phyloP scores from a whole-genome alignment of 2,113 vertebrate genomes.

The Gasterosteus nipponicus region DNA sequence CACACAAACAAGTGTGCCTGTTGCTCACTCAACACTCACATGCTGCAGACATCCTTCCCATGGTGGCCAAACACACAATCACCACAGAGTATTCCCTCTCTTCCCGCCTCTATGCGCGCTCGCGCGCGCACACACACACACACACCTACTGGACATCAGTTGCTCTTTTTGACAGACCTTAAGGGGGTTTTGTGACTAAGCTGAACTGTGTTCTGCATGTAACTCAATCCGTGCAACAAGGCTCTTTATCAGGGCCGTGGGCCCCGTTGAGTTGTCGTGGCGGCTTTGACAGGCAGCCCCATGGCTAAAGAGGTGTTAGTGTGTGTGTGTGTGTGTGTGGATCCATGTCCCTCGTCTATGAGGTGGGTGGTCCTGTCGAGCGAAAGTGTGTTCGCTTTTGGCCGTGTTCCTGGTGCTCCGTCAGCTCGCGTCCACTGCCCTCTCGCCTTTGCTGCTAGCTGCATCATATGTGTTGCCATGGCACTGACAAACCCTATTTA shows the following conservation, averaged over 20 bases:
- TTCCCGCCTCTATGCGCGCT: constrained; percentile 3
- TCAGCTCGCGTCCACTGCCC: constrained; percentile 21
- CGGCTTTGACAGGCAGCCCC: constrained; percentile 44
- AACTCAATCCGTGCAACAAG: constrained; percentile 44
- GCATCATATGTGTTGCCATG: constrained; percentile 71
- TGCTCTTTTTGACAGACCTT: constrained; percentile 29
- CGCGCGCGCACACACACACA: constrained; percentile 7
- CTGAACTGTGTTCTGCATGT: constrained; percentile 46
- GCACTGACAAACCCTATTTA: constrained; percentile 44
- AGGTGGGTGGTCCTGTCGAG: not conserved
- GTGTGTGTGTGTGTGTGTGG: constrained; percentile 24
- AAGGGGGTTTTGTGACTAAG: constrained; percentile 39
- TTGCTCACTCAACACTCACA: constrained; percentile 22
- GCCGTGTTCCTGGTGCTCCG: not conserved
- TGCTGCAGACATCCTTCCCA: constrained; percentile 57
- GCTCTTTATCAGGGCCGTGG: constrained; percentile 39
- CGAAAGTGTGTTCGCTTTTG: not conserved
- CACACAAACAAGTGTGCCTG: not conserved
- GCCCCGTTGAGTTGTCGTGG: constrained; percentile 52
- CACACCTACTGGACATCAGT: constrained; percentile 22
- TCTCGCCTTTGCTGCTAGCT: constrained; percentile 62
- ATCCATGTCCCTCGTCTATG: not conserved
- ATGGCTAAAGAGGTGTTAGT: constrained; percentile 59
- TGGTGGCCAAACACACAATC: constrained; percentile 25
- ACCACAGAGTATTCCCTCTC: not conserved